phyloP scores from a whole-genome alignment of 1,140 invertebrate genomes.

The Drosophila erecta region DNA sequence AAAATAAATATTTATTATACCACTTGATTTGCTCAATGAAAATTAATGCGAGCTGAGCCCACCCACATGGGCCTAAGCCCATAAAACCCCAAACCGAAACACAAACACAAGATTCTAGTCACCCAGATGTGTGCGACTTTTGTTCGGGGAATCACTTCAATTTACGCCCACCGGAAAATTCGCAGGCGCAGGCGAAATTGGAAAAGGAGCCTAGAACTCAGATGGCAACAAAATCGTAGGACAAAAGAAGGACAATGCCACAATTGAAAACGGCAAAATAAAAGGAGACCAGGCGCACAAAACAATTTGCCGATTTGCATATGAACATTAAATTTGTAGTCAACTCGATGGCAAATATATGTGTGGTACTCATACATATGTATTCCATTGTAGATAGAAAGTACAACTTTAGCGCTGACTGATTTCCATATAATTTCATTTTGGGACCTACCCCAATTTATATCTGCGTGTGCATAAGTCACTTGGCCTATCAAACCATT shows the following conservation, averaged over 20 bases:
- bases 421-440: conserved; percentile 14
- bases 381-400: conserved; percentile 16
- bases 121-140: conserved; percentile 16
- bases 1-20: conserved; percentile 51
- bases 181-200: conserved; percentile 4
- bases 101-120: conserved; percentile 35
- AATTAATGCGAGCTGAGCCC: conserved; percentile 47
- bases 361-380: no score
- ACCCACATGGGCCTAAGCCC: conserved; percentile 46
- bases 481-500: conserved; percentile 21
- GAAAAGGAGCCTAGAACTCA: conserved; percentile 27
- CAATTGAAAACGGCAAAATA: conserved; percentile 35
- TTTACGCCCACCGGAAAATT: conserved; percentile 24
- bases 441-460: conserved; percentile 24
- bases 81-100: conserved; percentile 32
- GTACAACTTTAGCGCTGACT: not conserved
- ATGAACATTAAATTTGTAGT: conserved; percentile 45
- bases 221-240: conserved; percentile 15
- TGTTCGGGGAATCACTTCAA: conserved; percentile 22
- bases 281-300: conserved; percentile 7
- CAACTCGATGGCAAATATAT: conserved; percentile 32
- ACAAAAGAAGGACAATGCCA: conserved; percentile 19
- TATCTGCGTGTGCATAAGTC: not conserved
- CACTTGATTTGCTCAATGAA: conserved; percentile 58
- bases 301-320: conserved; percentile 58